Conservation (phyloP, 2,888 invertebrate genomes). For the Calameuta idolon region DNA sequence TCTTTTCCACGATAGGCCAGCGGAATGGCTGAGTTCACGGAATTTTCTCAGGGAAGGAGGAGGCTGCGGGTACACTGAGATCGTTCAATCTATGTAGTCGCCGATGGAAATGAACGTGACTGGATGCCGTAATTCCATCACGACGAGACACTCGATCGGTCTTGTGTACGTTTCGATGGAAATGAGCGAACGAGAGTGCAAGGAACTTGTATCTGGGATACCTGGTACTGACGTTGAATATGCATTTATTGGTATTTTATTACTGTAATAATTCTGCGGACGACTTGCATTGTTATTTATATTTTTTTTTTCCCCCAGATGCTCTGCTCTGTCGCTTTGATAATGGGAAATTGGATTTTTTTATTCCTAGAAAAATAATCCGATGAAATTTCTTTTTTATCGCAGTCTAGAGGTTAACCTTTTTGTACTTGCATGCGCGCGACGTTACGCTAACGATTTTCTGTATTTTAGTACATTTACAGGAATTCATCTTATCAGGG, state of each 20-base stretch:
- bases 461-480: not conserved
- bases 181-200: not conserved
- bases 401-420: not conserved
- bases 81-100: not conserved
- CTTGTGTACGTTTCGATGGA: not conserved
- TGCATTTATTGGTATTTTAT: not conserved
- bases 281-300: not conserved
- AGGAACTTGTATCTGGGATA: not conserved
- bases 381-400: too few relatives aligned
- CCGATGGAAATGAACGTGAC: not conserved
- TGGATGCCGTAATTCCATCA: not conserved
- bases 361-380: not conserved
- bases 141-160: not conserved
- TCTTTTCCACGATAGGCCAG: not conserved
- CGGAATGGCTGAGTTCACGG: not conserved
- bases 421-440: not conserved
- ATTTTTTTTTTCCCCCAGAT: not conserved
- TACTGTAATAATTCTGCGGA: not conserved
- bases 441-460: not conserved
- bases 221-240: not conserved
- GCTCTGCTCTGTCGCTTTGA: not conserved
- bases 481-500: too few relatives aligned
- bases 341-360: not conserved
- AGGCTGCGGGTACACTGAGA: not conserved
- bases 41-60: not conserved